Evolutionary conservation across 2,888 invertebrate species (phyloP).

Genomic region (Melinaea marsaeus): DNA sequence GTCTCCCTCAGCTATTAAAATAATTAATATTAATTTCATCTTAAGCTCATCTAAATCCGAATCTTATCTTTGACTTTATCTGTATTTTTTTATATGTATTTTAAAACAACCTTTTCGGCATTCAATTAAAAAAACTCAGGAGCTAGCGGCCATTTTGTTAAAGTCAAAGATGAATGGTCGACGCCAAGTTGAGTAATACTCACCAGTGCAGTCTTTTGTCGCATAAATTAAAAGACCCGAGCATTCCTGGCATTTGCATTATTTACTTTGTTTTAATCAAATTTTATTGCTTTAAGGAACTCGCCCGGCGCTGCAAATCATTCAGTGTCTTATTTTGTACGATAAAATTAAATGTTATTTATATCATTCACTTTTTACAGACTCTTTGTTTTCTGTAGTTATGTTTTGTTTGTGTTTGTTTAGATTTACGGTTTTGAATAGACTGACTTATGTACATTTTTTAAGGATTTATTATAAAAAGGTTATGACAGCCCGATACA

Average conservation of each 20-base stretch:
- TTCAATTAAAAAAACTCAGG: neutral
- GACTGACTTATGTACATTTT: no score
- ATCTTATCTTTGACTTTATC: conserved; percentile 2
- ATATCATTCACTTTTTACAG: neutral
- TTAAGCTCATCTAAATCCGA: neutral
- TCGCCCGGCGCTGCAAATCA: conserved; percentile 21
- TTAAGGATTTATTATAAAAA: no score
- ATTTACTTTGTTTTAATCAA: conserved; percentile 37
- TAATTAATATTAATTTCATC: neutral
- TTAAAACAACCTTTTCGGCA: conserved; percentile 2
- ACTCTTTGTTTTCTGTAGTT: no score
- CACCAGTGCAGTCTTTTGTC: conserved; percentile 32
- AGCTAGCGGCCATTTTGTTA: conserved; percentile 31
- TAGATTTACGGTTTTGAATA: no score
- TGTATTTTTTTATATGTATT: neutral
- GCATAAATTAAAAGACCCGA: conserved; percentile 40
- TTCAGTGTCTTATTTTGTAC: conserved; percentile 16
- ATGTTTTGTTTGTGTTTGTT: no score
- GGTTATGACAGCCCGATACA: no score
- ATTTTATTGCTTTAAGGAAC: conserved; percentile 26
- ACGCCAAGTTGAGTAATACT: conserved; percentile 45
- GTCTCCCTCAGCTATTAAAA: neutral
- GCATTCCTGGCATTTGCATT: conserved; percentile 34
- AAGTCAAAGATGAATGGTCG: conserved; percentile 39
- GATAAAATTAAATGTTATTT: conserved; percentile 1